A percentile compares a stretch with the other conserved stretches of the same genome.
phyloP scores from a whole-genome alignment of 2,797 vertebrate species.

The Enteromius paludinosus region DNA sequence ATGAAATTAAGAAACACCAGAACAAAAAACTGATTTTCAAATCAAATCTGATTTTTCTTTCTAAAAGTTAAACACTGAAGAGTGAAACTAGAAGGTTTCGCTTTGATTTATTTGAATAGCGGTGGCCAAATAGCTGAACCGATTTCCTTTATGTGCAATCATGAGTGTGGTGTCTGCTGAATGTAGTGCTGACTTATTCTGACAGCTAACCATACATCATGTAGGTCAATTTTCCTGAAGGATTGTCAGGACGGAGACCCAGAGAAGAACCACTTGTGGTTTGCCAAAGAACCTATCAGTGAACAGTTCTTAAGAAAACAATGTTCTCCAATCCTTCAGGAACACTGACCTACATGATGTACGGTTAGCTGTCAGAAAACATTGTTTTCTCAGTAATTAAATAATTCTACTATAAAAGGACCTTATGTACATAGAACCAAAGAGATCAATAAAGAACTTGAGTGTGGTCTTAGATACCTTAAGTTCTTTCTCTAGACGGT shows the following conservation, averaged over 20 bases:
- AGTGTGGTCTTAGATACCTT: conserved; percentile 81
- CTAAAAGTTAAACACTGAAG: no score
- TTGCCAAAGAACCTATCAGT: neutral
- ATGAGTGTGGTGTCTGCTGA: conserved; percentile 5
- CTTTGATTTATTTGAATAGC: neutral
- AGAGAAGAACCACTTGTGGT: neutral
- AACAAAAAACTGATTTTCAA: neutral
- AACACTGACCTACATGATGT: neutral
- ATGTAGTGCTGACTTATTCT: conserved; percentile 9
- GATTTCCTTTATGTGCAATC: neutral
- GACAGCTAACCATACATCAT: conserved; percentile 14
- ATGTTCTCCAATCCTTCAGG: neutral
- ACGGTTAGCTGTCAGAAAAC: conserved; percentile 25
- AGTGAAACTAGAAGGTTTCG: neutral
- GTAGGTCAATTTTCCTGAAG: neutral
- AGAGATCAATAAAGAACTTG: neutral
- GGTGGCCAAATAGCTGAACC: neutral
- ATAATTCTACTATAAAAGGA: neutral
- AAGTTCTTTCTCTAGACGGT: conserved; percentile 95
- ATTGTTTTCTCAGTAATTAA: neutral
- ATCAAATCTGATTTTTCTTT: no score
- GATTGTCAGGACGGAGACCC: neutral
- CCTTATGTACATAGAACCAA: neutral
- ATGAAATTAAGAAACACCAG: no score
- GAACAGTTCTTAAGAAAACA: neutral